Evolutionary conservation across 2,797 vertebrate species (phyloP).

Genomic region (Mus minutoides): DNA sequence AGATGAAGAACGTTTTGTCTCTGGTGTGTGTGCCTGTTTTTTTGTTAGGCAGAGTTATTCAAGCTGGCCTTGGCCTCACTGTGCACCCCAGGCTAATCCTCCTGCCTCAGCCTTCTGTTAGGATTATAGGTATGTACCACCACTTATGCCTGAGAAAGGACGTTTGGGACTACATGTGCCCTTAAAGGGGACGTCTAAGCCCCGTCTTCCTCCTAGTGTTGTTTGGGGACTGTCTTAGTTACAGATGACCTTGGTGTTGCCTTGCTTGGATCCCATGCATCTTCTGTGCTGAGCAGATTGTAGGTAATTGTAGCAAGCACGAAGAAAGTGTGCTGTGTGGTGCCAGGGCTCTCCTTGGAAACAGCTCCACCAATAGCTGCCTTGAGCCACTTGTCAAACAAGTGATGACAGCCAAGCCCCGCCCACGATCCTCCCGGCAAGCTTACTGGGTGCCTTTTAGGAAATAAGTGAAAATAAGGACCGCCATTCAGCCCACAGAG

Average conservation of each 20-base stretch:
- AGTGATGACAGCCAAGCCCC: background rate
- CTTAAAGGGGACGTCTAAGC: background rate
- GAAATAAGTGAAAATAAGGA: background rate
- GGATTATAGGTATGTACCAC: background rate
- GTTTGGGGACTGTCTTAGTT: background rate
- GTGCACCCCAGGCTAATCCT: background rate
- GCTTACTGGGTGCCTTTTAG: background rate
- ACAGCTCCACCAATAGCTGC: background rate
- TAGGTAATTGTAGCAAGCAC: background rate
- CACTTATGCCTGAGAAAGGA: background rate
- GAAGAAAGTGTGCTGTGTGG: accelerated
- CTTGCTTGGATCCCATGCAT: background rate
- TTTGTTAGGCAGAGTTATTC: background rate
- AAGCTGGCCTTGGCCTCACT: background rate
- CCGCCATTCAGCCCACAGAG: background rate
- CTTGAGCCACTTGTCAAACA: slow-evolving; percentile 25
- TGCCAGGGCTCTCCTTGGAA: slow-evolving; percentile 8
- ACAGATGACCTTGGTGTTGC: background rate
- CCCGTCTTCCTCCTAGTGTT: background rate
- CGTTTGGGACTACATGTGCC: background rate
- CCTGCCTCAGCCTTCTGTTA: background rate
- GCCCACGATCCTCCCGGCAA: background rate
- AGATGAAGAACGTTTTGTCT: background rate
- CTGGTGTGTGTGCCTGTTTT: background rate
- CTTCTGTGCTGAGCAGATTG: slow-evolving; percentile 30